These are phyloP conservation scores for Heptranchias perlo DNA, from an alignment of 2,113 vertebrate genomes.

Conservation along the genomic window DNA sequence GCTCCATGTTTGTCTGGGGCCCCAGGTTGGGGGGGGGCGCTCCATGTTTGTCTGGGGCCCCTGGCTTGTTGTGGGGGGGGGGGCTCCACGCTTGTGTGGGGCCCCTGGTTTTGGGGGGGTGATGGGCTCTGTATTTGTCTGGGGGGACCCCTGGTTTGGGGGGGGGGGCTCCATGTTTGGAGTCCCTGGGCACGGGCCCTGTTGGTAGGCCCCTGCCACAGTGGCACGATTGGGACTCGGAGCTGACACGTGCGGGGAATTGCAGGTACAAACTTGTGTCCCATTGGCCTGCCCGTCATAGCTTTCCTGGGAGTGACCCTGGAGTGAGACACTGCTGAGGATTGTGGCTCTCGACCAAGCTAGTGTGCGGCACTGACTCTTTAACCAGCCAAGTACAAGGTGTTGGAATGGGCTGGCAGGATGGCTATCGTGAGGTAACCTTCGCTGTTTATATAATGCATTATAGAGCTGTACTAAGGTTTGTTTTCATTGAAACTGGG, in stretches of 20 bases:
- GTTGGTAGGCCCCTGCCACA: not conserved
- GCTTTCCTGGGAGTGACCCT: too few species aligned
- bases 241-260: not conserved
- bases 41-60: too few species aligned
- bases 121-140: not conserved
- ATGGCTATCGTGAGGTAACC: not conserved
- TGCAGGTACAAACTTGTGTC: too few species aligned
- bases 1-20: not conserved
- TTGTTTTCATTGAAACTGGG: not conserved
- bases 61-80: too few species aligned
- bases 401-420: not conserved
- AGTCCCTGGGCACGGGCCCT: too few species aligned
- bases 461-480: not conserved
- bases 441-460: not conserved
- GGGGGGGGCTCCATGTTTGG: too few species aligned
- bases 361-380: not conserved
- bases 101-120: too few species aligned
- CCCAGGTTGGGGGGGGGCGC: too few species aligned
- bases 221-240: not conserved
- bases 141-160: too few species aligned
- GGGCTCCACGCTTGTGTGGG: too few species aligned
- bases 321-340: not conserved
- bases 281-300: too few species aligned
- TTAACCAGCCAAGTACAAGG: not conserved
- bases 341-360: not conserved